Conservation (phyloP, 2,113 vertebrate genomes). For the Protobothrops mucrosquamatus region DNA sequence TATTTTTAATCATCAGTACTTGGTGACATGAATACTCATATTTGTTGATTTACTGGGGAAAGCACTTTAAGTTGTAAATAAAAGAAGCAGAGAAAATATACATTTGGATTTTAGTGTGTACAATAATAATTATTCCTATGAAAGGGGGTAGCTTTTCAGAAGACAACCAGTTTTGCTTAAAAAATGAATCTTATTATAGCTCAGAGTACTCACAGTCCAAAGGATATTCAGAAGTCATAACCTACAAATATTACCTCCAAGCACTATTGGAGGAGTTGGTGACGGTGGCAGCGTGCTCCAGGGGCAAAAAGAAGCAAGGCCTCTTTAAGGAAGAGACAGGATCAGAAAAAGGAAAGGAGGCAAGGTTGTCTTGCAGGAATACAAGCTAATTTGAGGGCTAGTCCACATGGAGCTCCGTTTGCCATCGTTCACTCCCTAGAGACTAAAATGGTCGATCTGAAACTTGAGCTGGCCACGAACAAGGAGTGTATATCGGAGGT, state of each 20-base stretch:
- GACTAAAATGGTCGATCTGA: too few species aligned
- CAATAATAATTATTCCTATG: conserved; percentile 69
- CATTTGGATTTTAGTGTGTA: conserved; percentile 67
- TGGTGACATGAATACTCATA: conserved; percentile 83
- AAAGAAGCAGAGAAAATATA: conserved; percentile 73
- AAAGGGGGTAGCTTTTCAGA: conserved; percentile 51
- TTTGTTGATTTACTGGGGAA: conserved; percentile 82
- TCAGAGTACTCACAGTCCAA: neutral
- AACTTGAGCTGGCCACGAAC: too few species aligned
- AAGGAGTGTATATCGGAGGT: too few species aligned
- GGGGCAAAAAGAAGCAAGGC: too few species aligned
- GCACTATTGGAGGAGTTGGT: too few species aligned
- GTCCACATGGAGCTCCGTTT: too few species aligned
- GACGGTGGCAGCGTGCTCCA: too few species aligned
- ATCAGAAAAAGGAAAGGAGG: too few species aligned
- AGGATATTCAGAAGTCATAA: neutral
- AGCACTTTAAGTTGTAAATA: conserved; percentile 80
- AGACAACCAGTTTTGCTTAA: conserved; percentile 15
- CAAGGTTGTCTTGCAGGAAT: too few species aligned
- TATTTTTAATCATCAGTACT: conserved; percentile 85
- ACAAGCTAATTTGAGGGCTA: too few species aligned
- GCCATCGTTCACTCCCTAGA: too few species aligned
- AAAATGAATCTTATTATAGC: neutral
- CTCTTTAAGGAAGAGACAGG: too few species aligned
- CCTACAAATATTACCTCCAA: neutral